A percentile compares a stretch with the other conserved stretches of the same genome.
These are phyloP conservation scores for Gulo gulo DNA, from an alignment of 2,113 vertebrate genomes.

Conservation along the genomic window DNA sequence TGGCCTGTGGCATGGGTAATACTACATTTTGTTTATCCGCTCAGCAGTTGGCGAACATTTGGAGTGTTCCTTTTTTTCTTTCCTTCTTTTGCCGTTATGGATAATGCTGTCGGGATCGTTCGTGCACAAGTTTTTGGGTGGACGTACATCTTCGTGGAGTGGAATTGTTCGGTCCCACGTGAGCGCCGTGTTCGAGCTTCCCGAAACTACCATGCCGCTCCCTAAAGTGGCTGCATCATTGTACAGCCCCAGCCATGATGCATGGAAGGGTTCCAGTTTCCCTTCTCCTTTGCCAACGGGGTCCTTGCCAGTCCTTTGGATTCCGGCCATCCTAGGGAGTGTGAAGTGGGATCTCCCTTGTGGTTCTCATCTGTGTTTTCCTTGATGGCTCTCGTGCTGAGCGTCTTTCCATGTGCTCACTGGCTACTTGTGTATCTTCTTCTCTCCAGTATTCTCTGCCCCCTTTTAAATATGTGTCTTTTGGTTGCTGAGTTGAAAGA, in stretches of 20 bases:
- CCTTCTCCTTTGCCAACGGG: neutral
- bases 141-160: neutral
- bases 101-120: neutral
- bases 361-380: neutral
- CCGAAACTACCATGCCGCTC: neutral
- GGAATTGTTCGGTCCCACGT: neutral
- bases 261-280: fast-evolving
- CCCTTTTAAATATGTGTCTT: neutral
- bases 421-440: neutral
- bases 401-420: neutral
- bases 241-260: neutral
- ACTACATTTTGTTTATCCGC: no score
- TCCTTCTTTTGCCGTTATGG: neutral
- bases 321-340: neutral
- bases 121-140: neutral
- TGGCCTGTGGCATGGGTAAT: fast-evolving
- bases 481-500: neutral
- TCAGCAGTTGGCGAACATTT: neutral
- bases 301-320: neutral
- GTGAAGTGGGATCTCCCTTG: fast-evolving
- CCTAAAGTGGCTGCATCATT: neutral
- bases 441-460: neutral
- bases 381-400: fast-evolving
- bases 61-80: neutral
- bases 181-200: neutral